Evolutionary conservation across 92 coral and sea anemone genomes (phyloP), one percentile per base, ranked within the genome.

Genomic region (Porites divaricata): DNA sequence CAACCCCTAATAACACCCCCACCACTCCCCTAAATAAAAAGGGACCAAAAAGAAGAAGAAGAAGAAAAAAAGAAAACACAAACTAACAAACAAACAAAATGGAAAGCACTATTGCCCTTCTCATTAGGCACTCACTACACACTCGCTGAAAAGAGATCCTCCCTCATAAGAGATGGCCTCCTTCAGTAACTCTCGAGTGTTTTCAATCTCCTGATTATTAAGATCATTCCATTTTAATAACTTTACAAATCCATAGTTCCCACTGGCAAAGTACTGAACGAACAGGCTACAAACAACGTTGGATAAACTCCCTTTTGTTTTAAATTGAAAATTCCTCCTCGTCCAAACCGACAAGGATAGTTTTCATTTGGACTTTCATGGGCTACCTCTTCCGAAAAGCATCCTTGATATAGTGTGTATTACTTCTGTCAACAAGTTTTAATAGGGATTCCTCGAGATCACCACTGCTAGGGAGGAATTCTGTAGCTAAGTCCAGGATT

Each of bases 181-280:
- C 8, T 52, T 22, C 69, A 79, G 17, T 52, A 79, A 23, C 24
- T 79, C 17, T 64, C 52, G 17, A 5, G 56, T 24, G 25, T 50
- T 16, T 0, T 52, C 65, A 28, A 21, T 14, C 50, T 7, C 50
- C 6, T 50, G 23, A 2, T 21, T 14, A 7, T 2, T 19, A 13
- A 50, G 74, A 50, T 53, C 74, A 51, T 51, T 67, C 10, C 52
- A 64, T 6, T 12, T 25, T 15, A 76, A 57, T 10, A 35, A 48
- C 51, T 67, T 64, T 8, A 79, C 74, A 26, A 79, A 79, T 4
- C 83, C 83, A 79, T 67, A 66, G 56, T 79, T 79, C 17, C 74
- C 62, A 23, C 65, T 26, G 63, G 83, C 50, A 54, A 79, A 67
- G 63, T 79, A 67, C 65, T 79, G 74, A 50, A 54, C 83, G 66